phyloP scores from a whole-genome alignment of 2,888 invertebrate species.

The Synergus laeviventris region DNA sequence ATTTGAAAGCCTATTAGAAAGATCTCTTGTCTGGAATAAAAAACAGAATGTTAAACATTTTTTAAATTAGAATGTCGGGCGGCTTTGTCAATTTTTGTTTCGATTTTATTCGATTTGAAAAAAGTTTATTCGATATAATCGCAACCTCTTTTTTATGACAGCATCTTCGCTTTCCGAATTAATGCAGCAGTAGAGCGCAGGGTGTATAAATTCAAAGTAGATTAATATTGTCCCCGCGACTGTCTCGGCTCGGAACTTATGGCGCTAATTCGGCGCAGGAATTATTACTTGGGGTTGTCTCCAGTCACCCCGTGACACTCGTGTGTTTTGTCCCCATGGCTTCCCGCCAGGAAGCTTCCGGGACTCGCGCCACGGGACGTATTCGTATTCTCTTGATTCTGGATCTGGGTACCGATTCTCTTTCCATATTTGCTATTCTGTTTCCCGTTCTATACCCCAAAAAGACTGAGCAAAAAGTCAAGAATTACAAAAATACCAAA shows the following conservation, averaged over 20 bases:
- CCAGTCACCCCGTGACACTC: slow-evolving; percentile 61
- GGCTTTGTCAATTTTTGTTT: neutral
- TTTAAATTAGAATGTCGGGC: no score
- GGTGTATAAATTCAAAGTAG: slow-evolving; percentile 74
- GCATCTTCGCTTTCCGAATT: slow-evolving; percentile 5
- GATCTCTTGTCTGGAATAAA: neutral
- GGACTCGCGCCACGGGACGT: slow-evolving; percentile 53
- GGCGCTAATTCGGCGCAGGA: slow-evolving; percentile 74
- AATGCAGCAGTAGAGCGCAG: slow-evolving; percentile 42
- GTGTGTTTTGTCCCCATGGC: slow-evolving; percentile 67
- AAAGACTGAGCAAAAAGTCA: no score
- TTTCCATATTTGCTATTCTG: slow-evolving; percentile 13
- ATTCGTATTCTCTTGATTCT: slow-evolving; percentile 50
- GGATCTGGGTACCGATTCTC: slow-evolving; percentile 2
- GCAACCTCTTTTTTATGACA: neutral
- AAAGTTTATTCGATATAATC: neutral
- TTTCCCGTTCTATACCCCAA: neutral
- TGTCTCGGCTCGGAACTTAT: slow-evolving; percentile 73
- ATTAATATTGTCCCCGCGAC: slow-evolving; percentile 75
- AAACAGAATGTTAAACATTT: neutral
- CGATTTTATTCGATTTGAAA: no score
- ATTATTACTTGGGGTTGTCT: slow-evolving; percentile 72
- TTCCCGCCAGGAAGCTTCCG: slow-evolving; percentile 50
- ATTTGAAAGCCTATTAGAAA: neutral
- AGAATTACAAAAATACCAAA: no score